Evolutionary conservation across 2,888 invertebrate genomes (phyloP).

Genomic region (Leucophenga maculata): DNA sequence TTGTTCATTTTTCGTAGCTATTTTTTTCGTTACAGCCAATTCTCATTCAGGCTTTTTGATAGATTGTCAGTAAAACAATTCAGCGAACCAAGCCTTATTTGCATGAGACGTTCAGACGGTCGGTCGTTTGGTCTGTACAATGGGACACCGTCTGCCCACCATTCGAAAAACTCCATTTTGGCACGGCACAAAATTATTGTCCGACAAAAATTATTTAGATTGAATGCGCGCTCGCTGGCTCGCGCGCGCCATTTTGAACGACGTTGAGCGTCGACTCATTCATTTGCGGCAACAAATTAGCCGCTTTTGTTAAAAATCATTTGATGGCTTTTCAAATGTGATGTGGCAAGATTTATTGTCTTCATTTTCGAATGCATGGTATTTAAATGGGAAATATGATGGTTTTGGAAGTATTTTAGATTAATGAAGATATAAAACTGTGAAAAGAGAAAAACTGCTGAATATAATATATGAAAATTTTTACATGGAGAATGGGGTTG

Average conservation of each 20-base stretch:
- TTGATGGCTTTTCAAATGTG: not conserved
- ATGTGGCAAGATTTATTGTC: not conserved
- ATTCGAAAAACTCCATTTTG: slow-evolving; percentile 17
- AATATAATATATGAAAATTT: too few species aligned
- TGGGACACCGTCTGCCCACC: not conserved
- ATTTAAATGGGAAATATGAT: too few species aligned
- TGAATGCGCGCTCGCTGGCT: not conserved
- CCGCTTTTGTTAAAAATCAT: not conserved
- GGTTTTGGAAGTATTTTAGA: too few species aligned
- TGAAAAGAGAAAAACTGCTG: too few species aligned
- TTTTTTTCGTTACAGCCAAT: slow-evolving; percentile 6
- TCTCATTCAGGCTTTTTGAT: slow-evolving; percentile 43
- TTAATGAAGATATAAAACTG: too few species aligned
- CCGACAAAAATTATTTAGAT: slow-evolving; percentile 10
- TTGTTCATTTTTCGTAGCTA: slow-evolving; percentile 53
- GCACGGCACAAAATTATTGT: slow-evolving; percentile 12
- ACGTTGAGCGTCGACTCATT: not conserved
- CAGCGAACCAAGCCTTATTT: slow-evolving; percentile 50
- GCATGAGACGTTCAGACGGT: too few species aligned
- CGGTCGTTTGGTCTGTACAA: not conserved
- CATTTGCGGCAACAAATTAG: slow-evolving; percentile 1
- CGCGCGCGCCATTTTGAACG: too few species aligned
- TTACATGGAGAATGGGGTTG: too few species aligned
- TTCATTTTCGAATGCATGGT: not conserved
- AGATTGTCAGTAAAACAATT: slow-evolving; percentile 47